phyloP scores from a whole-genome alignment of 2,113 vertebrate genomes.

The Rhea americana region DNA sequence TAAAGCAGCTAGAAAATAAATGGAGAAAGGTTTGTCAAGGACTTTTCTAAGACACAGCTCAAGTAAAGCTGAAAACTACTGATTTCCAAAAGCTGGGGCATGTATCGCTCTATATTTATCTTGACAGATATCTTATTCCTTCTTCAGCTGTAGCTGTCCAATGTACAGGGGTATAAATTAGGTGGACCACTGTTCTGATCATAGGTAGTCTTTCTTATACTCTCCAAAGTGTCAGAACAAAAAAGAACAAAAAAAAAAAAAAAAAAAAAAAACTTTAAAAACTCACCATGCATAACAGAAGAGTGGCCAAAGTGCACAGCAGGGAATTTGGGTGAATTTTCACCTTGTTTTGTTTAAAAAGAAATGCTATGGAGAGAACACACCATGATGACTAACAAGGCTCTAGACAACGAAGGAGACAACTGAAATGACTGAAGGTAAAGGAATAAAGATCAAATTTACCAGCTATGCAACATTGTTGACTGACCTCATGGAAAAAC shows the following conservation, averaged over 20 bases:
- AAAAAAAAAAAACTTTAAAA: not conserved
- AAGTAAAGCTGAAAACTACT: not conserved
- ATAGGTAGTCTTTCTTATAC: not conserved
- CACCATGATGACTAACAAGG: not conserved
- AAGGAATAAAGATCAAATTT: not conserved
- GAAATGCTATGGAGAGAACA: not conserved
- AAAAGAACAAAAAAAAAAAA: no score
- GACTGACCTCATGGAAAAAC: not conserved
- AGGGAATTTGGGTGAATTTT: not conserved
- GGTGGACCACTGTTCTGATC: not conserved
- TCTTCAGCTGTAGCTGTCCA: not conserved
- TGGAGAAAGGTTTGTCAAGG: not conserved
- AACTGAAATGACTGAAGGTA: not conserved
- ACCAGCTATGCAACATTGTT: not conserved
- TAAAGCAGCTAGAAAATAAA: not conserved
- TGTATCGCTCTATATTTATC: not conserved
- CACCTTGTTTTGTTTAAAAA: not conserved
- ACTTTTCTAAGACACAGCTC: not conserved
- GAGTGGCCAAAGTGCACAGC: not conserved
- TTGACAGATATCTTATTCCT: not conserved
- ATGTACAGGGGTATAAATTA: not conserved
- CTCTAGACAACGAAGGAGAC: not conserved
- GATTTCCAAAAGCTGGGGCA: not conserved
- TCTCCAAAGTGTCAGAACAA: not conserved
- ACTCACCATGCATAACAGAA: not conserved